Conservation (phyloP, 2,113 vertebrate species). For the Pedionomus torquatus region DNA sequence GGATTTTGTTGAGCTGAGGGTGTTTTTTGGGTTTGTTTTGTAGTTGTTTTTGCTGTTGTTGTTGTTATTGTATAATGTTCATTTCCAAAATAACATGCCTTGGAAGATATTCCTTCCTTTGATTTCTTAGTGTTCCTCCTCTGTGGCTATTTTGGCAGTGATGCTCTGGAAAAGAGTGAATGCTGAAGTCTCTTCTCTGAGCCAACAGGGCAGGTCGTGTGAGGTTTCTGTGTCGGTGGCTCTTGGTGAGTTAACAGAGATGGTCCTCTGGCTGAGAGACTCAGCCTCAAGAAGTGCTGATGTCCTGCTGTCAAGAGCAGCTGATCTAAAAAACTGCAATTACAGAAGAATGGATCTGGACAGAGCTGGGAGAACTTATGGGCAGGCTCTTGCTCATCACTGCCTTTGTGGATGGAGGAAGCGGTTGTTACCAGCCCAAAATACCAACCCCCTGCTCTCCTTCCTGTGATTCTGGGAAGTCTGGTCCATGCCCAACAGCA, state of each 20-base stretch:
- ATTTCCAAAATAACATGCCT: background rate
- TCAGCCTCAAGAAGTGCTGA: background rate
- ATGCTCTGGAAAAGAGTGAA: background rate
- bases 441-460: background rate
- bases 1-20: background rate
- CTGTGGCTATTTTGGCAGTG: background rate
- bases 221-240: background rate
- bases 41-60: background rate
- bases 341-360: background rate
- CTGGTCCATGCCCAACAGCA: background rate
- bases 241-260: background rate
- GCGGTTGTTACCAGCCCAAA: background rate
- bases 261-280: background rate
- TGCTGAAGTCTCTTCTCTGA: background rate
- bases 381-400: background rate
- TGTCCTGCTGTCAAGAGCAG: background rate
- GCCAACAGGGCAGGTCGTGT: rapidly evolving
- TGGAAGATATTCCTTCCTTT: background rate
- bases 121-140: background rate
- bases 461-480: background rate
- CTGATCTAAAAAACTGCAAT: background rate
- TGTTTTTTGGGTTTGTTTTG: background rate
- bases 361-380: background rate
- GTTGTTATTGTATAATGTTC: background rate
- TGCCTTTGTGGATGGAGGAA: background rate